phyloP scores from a whole-genome alignment of 1,140 invertebrate species.

The Macrocentrus cingulum region DNA sequence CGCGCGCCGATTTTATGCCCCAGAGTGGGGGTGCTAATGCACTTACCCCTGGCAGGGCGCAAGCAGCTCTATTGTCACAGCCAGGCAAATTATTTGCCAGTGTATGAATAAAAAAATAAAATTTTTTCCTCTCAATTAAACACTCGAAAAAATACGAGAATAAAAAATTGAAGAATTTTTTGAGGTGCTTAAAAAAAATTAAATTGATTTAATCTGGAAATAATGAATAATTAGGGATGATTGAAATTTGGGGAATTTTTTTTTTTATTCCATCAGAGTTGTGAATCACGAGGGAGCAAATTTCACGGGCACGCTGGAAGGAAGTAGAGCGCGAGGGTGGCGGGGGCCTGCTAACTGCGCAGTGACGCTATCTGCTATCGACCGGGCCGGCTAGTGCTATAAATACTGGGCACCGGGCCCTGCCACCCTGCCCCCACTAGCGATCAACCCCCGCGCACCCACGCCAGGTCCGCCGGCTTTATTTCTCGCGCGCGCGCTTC shows the following conservation, averaged over 20 bases:
- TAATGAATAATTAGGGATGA: too few relatives aligned
- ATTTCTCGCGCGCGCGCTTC: not conserved
- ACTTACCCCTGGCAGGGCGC: slow-evolving; percentile 28
- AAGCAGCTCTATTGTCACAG: slow-evolving; percentile 17
- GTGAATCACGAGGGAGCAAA: slow-evolving; percentile 14
- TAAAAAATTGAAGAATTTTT: too few relatives aligned
- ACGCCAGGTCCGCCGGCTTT: not conserved
- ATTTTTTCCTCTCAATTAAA: too few relatives aligned
- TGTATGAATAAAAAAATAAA: too few relatives aligned
- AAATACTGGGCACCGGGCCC: slow-evolving; percentile 54
- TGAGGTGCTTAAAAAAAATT: too few relatives aligned
- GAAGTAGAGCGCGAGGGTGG: slow-evolving; percentile 19
- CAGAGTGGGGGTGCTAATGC: slow-evolving; percentile 28
- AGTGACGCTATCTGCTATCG: slow-evolving; percentile 52
- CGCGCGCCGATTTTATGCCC: slow-evolving; percentile 17
- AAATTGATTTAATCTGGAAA: too few relatives aligned
- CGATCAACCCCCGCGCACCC: slow-evolving; percentile 5
- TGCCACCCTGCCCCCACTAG: slow-evolving; percentile 28
- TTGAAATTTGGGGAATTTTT: not conserved
- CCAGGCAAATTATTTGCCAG: too few relatives aligned
- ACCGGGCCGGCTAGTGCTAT: slow-evolving; percentile 50
- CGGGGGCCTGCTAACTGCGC: slow-evolving; percentile 47
- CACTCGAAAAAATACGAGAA: too few relatives aligned
- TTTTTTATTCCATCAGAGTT: slow-evolving; percentile 20
- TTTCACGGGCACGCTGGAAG: slow-evolving; percentile 20